Evolutionary conservation across 2,113 vertebrate species (phyloP).

Genomic region (Lethenteron camtschaticum): DNA sequence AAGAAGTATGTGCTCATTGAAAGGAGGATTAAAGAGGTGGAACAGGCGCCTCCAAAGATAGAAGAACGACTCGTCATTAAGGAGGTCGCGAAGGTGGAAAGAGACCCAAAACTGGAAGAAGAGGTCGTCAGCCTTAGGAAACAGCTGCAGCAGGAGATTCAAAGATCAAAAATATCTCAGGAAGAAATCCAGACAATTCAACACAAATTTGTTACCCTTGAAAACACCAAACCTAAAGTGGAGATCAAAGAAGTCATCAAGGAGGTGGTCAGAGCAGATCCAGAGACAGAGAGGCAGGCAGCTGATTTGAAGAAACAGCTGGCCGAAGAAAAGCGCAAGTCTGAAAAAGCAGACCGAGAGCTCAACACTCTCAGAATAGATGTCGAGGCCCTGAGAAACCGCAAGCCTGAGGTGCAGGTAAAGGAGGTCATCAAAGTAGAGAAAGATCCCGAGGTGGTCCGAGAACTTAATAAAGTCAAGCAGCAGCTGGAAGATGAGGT

Average conservation of each 20-base stretch:
- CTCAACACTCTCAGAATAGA: conserved; percentile 21
- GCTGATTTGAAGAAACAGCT: conserved; percentile 27
- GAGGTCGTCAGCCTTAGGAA: conserved; percentile 34
- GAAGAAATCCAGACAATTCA: neutral
- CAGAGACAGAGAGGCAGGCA: conserved; percentile 11
- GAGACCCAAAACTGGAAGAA: conserved; percentile 44
- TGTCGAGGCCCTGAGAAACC: neutral
- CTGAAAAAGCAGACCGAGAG: conserved; percentile 22
- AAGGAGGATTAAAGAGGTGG: conserved; percentile 30
- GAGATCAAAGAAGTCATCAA: conserved; percentile 20
- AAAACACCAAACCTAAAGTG: neutral
- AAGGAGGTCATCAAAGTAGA: conserved; percentile 71
- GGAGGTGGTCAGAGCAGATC: conserved; percentile 2
- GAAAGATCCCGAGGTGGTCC: conserved; percentile 54
- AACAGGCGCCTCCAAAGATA: conserved; percentile 23
- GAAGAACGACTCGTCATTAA: conserved; percentile 56
- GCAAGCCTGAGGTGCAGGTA: conserved; percentile 28
- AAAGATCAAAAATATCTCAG: conserved; percentile 1
- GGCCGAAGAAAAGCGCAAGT: conserved; percentile 37
- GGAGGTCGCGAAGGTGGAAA: conserved; percentile 76
- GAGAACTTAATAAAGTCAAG: conserved; percentile 35
- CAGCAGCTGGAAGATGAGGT: conserved; percentile 61
- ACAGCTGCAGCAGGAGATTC: conserved; percentile 32
- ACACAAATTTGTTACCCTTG: neutral
- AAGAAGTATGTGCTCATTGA: conserved; percentile 29